Percentiles rank a stretch among this genome's conserved stretches.
Conservation (phyloP, 2,797 vertebrate genomes). For the Squalus acanthias region DNA sequence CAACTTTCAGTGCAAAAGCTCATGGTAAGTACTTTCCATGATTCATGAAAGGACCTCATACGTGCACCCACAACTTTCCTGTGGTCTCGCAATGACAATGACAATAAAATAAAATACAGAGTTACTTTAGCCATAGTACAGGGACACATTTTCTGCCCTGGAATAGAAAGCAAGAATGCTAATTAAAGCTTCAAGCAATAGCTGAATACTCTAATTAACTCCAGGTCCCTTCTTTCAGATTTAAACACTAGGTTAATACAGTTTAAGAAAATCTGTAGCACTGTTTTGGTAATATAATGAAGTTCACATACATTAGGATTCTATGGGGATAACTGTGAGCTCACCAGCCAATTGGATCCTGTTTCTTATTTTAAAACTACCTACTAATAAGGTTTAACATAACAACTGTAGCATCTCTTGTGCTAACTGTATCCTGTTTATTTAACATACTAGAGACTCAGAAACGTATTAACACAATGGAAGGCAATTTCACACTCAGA, state of each 20-base stretch:
- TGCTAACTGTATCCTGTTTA: background rate
- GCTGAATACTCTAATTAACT: background rate
- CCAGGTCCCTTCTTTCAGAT: background rate
- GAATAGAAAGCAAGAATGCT: background rate
- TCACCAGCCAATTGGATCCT: no score
- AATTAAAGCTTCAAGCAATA: background rate
- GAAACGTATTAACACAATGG: background rate
- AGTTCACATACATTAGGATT: background rate
- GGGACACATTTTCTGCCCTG: background rate
- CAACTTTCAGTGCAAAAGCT: background rate
- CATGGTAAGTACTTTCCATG: background rate
- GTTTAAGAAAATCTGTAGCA: background rate
- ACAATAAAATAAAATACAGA: background rate
- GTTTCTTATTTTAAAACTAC: background rate
- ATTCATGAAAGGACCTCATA: background rate
- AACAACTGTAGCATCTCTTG: background rate
- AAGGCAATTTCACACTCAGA: background rate
- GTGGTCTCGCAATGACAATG: background rate
- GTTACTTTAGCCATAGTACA: background rate
- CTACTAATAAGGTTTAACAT: background rate
- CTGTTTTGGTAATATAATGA: background rate
- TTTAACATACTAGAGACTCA: background rate
- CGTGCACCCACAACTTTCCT: background rate
- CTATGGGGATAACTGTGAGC: background rate
- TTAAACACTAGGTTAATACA: background rate